phyloP scores from a whole-genome alignment of 2,888 invertebrate genomes.

The Drosophila algonquin region DNA sequence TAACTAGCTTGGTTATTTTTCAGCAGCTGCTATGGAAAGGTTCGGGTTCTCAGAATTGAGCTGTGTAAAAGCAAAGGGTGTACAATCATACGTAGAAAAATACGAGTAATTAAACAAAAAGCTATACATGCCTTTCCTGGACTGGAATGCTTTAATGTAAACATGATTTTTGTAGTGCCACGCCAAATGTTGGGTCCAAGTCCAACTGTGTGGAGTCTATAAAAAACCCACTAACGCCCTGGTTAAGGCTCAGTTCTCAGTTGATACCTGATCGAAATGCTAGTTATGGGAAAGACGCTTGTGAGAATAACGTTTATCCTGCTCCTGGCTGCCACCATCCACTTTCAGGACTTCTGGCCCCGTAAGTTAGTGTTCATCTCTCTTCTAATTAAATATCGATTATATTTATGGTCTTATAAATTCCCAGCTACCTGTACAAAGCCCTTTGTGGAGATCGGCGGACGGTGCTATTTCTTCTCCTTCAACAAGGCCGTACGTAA shows the following conservation, averaged over 20 bases:
- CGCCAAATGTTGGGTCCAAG: too few species aligned
- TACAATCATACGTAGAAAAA: too few species aligned
- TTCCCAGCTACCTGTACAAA: conserved; percentile 48
- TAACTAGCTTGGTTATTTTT: background rate
- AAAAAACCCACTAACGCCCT: background rate
- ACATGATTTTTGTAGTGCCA: too few species aligned
- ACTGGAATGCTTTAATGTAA: background rate
- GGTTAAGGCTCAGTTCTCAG: background rate
- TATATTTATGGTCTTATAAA: background rate
- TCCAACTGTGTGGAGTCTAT: background rate
- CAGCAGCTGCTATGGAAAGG: background rate
- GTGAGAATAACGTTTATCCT: background rate
- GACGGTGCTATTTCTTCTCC: conserved; percentile 63
- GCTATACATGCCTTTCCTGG: background rate
- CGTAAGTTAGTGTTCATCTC: background rate
- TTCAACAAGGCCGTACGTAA: conserved; percentile 57
- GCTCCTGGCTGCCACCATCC: background rate
- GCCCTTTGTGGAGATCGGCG: conserved; percentile 60
- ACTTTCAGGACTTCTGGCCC: background rate
- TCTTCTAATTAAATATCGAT: background rate
- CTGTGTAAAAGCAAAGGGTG: too few species aligned
- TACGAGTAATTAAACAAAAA: background rate
- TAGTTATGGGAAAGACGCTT: background rate
- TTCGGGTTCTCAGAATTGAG: background rate
- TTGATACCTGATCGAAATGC: background rate